A percentile compares a stretch with the other conserved stretches of the same genome.
phyloP scores from a whole-genome alignment of 2,113 vertebrate genomes.

The Orycteropus afer region DNA sequence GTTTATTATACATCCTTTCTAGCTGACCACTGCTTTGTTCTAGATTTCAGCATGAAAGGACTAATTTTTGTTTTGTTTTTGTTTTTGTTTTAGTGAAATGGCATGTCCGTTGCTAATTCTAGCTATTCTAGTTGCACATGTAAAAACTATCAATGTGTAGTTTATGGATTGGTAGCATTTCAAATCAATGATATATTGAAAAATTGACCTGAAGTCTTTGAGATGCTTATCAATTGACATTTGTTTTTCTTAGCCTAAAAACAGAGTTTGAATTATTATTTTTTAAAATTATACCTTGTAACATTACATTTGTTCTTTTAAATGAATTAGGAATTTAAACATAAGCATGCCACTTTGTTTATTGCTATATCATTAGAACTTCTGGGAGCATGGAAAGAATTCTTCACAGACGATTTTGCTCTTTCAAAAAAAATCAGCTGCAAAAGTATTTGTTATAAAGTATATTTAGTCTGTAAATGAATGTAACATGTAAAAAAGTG shows the following conservation, averaged over 20 bases:
- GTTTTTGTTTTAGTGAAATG: constrained; percentile 79
- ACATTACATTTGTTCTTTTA: constrained; percentile 75
- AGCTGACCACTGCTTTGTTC: constrained; percentile 85
- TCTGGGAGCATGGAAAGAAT: constrained; percentile 87
- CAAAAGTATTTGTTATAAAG: constrained; percentile 52
- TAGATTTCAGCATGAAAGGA: constrained; percentile 87
- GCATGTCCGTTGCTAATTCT: constrained; percentile 85
- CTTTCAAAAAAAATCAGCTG: constrained; percentile 80
- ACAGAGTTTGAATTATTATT: constrained; percentile 67
- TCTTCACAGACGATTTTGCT: constrained; percentile 80
- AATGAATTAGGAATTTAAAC: constrained; percentile 80
- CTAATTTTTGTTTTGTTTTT: constrained; percentile 79
- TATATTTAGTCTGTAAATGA: constrained; percentile 54
- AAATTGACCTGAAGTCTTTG: constrained; percentile 82
- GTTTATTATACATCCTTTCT: constrained; percentile 86
- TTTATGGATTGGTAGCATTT: constrained; percentile 81
- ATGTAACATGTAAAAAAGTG: constrained; percentile 53
- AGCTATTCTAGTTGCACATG: constrained; percentile 79
- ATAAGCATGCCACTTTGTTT: constrained; percentile 86
- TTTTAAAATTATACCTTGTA: constrained; percentile 74
- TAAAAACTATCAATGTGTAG: constrained; percentile 72
- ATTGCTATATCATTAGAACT: constrained; percentile 83
- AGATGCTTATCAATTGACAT: constrained; percentile 83
- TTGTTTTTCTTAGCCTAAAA: constrained; percentile 74
- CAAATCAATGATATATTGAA: constrained; percentile 64